phyloP scores from a whole-genome alignment of 2,888 invertebrate genomes.

The Oxyteleia sp. region DNA sequence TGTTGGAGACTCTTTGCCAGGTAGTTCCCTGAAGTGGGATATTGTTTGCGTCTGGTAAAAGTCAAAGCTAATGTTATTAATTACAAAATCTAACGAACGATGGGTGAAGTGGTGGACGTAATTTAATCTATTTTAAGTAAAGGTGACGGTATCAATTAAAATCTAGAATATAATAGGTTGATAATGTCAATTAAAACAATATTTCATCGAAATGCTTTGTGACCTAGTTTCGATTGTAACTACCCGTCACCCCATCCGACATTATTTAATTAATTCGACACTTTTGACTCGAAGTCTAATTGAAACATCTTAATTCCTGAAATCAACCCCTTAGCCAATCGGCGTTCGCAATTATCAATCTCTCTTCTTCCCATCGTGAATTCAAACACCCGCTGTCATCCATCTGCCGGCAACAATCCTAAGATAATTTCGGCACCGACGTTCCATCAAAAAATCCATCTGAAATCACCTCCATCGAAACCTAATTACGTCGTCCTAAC shows the following conservation, averaged over 20 bases:
- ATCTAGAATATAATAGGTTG: too few relatives aligned
- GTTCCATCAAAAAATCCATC: conserved; percentile 58
- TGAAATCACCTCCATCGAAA: conserved; percentile 48
- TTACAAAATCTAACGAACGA: too few relatives aligned
- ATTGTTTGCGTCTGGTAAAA: conserved; percentile 37
- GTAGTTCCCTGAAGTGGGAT: conserved; percentile 28
- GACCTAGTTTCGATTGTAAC: too few relatives aligned
- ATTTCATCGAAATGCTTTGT: too few relatives aligned
- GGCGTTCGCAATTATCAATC: conserved; percentile 13
- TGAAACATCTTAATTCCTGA: neutral
- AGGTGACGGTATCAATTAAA: too few relatives aligned
- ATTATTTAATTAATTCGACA: neutral
- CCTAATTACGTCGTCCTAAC: conserved; percentile 51
- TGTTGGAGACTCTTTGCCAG: conserved; percentile 47
- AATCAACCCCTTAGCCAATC: neutral
- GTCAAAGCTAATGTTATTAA: neutral
- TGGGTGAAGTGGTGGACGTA: too few relatives aligned
- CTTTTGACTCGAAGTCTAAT: neutral
- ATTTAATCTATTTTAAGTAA: too few relatives aligned
- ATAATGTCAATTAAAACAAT: too few relatives aligned
- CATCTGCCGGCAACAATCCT: conserved; percentile 39
- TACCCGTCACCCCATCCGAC: neutral
- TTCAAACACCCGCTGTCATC: conserved; percentile 7
- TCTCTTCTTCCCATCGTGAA: neutral
- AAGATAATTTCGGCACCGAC: conserved; percentile 34